Evolutionary conservation across 2,113 vertebrate genomes (phyloP).

Genomic region (Nesoenas mayeri): DNA sequence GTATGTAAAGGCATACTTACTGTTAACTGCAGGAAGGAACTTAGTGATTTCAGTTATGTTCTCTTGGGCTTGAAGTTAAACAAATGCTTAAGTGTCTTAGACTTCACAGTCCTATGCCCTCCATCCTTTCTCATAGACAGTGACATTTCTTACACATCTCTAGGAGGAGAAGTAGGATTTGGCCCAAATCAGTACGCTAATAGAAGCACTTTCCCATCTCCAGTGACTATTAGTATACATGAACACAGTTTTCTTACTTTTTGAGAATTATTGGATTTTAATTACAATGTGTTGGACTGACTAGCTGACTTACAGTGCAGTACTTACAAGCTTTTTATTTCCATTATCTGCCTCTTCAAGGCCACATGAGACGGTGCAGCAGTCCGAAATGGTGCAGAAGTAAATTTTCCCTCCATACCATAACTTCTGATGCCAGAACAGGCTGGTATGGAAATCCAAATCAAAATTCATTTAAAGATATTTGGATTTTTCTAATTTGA

Average conservation of each 20-base stretch:
- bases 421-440: neutral
- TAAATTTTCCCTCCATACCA: neutral
- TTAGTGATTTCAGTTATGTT: neutral
- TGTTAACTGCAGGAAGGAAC: neutral
- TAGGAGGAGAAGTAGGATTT: neutral
- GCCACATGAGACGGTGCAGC: neutral
- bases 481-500: neutral
- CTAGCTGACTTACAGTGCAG: neutral
- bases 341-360: neutral
- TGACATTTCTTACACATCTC: neutral
- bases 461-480: neutral
- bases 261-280: neutral
- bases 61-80: neutral
- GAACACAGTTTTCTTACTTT: neutral
- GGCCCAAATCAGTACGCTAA: neutral
- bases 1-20: neutral
- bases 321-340: neutral
- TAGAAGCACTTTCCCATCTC: neutral
- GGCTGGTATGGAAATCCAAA: neutral
- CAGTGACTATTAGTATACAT: neutral
- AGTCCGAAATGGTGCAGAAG: neutral
- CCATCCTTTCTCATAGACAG: neutral
- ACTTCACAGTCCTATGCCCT: neutral
- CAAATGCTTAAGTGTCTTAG: neutral
- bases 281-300: rapidly evolving